phyloP scores from a whole-genome alignment of 2,113 vertebrate species.

The Ovibos moschatus region DNA sequence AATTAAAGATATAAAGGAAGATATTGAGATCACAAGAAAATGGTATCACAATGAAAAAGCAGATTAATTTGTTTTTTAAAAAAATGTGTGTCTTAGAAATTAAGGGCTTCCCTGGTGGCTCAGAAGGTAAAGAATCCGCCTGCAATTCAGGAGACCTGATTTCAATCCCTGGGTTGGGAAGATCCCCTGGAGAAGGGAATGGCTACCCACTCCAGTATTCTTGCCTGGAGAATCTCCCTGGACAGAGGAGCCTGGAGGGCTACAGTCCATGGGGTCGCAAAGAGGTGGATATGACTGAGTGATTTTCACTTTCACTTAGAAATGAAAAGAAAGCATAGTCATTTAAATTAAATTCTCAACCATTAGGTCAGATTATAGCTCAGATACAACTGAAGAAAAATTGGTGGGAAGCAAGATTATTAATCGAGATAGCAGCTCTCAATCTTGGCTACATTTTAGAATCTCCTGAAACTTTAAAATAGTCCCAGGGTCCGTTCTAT shows the following conservation, averaged over 20 bases:
- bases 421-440: background rate
- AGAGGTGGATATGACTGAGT: background rate
- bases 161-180: background rate
- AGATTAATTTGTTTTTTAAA: background rate
- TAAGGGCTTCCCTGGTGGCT: background rate
- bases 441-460: background rate
- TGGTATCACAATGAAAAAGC: background rate
- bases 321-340: background rate
- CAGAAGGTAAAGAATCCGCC: background rate
- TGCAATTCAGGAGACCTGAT: background rate
- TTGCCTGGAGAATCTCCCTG: background rate
- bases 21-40: background rate
- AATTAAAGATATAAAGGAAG: background rate
- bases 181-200: background rate
- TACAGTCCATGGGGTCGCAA: background rate
- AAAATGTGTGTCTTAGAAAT: background rate
- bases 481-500: background rate
- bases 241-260: background rate
- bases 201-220: background rate
- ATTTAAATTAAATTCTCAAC: background rate
- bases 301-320: background rate
- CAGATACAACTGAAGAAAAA: background rate
- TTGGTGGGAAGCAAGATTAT: background rate
- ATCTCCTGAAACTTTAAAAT: background rate
- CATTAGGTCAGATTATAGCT: background rate